Percentiles rank a stretch among this genome's conserved stretches.
Conservation (phyloP, 2,113 vertebrate genomes). For the Centropus unirufus region DNA sequence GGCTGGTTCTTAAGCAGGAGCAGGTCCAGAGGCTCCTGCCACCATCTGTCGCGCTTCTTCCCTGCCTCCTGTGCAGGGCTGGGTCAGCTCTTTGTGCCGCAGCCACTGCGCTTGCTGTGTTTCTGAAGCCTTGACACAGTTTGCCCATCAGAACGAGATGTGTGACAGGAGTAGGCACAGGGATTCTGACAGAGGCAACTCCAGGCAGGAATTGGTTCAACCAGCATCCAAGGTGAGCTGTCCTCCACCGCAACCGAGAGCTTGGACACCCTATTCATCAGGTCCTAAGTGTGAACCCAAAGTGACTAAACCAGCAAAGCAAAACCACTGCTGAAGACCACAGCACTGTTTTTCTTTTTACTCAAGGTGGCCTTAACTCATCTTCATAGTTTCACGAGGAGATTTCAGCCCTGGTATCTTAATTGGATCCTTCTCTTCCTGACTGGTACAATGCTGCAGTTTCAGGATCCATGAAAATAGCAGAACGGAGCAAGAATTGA, state of each 20-base stretch:
- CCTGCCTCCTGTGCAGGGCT: neutral
- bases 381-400: neutral
- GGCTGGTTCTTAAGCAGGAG: neutral
- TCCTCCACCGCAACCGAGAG: neutral
- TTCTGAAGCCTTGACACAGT: neutral
- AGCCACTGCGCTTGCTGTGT: neutral
- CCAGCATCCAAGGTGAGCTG: neutral
- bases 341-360: neutral
- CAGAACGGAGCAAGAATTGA: neutral
- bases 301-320: neutral
- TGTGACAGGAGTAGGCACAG: neutral
- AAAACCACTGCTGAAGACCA: neutral
- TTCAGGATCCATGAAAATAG: neutral
- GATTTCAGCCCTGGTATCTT: neutral
- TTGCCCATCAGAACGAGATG: neutral
- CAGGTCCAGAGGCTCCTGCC: neutral
- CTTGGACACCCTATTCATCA: neutral
- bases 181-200: neutral
- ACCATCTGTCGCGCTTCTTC: neutral
- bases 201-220: neutral
- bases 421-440: neutral
- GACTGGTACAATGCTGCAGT: neutral
- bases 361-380: neutral
- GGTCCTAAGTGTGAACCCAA: neutral
- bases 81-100: neutral